Percentiles rank a stretch among this genome's conserved stretches.
Conservation (phyloP, 2,888 invertebrate genomes). For the Pocota personata region DNA sequence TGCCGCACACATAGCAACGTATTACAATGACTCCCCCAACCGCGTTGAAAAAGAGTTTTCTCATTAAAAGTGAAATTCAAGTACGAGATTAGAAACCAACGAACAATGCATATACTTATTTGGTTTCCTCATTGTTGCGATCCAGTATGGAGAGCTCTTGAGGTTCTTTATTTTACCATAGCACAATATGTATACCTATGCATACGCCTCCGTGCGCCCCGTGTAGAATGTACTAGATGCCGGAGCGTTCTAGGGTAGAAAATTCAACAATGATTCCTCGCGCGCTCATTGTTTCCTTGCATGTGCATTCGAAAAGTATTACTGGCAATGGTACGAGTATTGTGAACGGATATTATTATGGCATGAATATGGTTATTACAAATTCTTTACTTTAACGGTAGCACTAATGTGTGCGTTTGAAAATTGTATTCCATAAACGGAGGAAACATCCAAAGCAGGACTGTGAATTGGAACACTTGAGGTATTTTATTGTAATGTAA, state of each 20-base stretch:
- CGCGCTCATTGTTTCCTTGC: constrained; percentile 60
- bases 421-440: constrained; percentile 19
- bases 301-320: constrained; percentile 52
- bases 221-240: background rate
- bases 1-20: constrained; percentile 32
- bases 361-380: constrained; percentile 65
- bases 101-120: constrained; percentile 71
- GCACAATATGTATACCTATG: constrained; percentile 42
- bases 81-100: constrained; percentile 71
- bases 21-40: constrained; percentile 46
- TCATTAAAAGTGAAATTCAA: constrained; percentile 72
- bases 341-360: constrained; percentile 65
- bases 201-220: background rate
- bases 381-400: constrained; percentile 47
- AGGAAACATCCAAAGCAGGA: constrained; percentile 8
- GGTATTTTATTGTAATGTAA: background rate
- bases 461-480: constrained; percentile 38
- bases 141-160: constrained; percentile 46
- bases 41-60: constrained; percentile 59
- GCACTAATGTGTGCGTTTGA: constrained; percentile 54
- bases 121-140: constrained; percentile 72
- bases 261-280: constrained; percentile 69
- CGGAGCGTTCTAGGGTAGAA: constrained; percentile 70
- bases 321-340: constrained; percentile 56
- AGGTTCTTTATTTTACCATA: constrained; percentile 56